phyloP scores from a whole-genome alignment of 1,140 invertebrate species.

The Listronotus bonariensis region DNA sequence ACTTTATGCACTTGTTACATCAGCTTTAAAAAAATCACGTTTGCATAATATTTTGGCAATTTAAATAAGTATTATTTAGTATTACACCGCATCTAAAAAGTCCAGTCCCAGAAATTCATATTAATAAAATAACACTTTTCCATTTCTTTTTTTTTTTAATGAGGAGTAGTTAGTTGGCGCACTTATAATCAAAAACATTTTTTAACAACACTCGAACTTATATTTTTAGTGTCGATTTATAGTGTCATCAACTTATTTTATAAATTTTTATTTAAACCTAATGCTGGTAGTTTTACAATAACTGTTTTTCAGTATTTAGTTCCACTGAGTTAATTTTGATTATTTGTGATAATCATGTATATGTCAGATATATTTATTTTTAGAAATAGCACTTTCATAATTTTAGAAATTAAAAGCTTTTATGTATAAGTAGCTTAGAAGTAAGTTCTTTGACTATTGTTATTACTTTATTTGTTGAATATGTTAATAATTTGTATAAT shows the following conservation, averaged over 20 bases:
- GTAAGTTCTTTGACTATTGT: slow-evolving; percentile 45
- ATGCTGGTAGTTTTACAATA: slow-evolving; percentile 1
- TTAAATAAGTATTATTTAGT: too few species aligned
- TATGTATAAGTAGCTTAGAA: slow-evolving; percentile 26
- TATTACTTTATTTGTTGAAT: slow-evolving; percentile 56
- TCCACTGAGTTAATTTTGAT: slow-evolving; percentile 25
- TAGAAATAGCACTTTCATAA: slow-evolving; percentile 11
- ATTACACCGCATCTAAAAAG: too few species aligned
- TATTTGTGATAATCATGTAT: slow-evolving; percentile 43
- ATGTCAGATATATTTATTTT: slow-evolving; percentile 27
- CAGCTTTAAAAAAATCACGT: too few species aligned
- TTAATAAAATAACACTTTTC: too few species aligned
- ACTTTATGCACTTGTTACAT: too few species aligned
- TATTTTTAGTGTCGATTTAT: too few species aligned
- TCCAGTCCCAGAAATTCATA: too few species aligned
- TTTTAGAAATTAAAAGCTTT: slow-evolving; percentile 15
- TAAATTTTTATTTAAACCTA: neutral
- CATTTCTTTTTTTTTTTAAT: too few species aligned
- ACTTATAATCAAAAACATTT: too few species aligned
- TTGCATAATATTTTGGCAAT: too few species aligned
- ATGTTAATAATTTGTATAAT: slow-evolving; percentile 55
- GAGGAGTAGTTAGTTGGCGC: too few species aligned
- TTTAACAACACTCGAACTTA: too few species aligned
- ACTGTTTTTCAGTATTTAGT: slow-evolving; percentile 23
- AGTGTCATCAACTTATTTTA: neutral